phyloP scores from a whole-genome alignment of 92 coral and sea anemone species.

The Paragorgia papillata region DNA sequence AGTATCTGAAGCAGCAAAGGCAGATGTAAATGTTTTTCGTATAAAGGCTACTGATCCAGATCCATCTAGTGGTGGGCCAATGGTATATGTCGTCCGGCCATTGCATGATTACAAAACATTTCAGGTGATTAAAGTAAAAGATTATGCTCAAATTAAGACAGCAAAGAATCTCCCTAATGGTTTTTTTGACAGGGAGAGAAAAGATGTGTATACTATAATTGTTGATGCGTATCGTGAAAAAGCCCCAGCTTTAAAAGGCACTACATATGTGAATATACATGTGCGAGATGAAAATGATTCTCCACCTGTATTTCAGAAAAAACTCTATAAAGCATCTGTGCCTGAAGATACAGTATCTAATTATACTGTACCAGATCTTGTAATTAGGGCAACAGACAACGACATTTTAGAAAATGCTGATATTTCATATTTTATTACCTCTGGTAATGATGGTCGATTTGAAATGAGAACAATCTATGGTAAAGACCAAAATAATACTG shows the following conservation, averaged over 20 bases:
- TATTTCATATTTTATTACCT: constrained; percentile 79
- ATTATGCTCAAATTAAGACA: constrained; percentile 35
- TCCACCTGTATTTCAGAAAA: constrained; percentile 67
- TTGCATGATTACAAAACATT: constrained; percentile 5
- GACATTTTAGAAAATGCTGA: constrained; percentile 79
- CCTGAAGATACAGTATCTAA: constrained; percentile 60
- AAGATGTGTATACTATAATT: constrained; percentile 41
- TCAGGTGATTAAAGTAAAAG: background rate
- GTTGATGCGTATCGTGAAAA: constrained; percentile 66
- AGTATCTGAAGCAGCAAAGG: constrained; percentile 25
- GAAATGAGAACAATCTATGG: constrained; percentile 34
- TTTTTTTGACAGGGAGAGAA: constrained; percentile 72
- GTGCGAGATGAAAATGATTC: constrained; percentile 89
- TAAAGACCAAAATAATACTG: constrained; percentile 54
- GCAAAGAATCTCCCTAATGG: constrained; percentile 53
- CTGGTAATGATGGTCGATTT: constrained; percentile 68
- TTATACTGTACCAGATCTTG: constrained; percentile 42
- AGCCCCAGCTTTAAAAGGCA: constrained; percentile 62
- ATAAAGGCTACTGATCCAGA: constrained; percentile 39
- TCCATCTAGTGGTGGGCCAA: constrained; percentile 1
- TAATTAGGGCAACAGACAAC: constrained; percentile 71
- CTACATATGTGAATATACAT: constrained; percentile 46
- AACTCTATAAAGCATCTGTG: constrained; percentile 54
- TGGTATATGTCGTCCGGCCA: background rate
- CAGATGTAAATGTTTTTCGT: constrained; percentile 27